Base-by-base conservation (phyloP, 2,113 vertebrate genomes). In the Heloderma charlesbogerti region DNA sequence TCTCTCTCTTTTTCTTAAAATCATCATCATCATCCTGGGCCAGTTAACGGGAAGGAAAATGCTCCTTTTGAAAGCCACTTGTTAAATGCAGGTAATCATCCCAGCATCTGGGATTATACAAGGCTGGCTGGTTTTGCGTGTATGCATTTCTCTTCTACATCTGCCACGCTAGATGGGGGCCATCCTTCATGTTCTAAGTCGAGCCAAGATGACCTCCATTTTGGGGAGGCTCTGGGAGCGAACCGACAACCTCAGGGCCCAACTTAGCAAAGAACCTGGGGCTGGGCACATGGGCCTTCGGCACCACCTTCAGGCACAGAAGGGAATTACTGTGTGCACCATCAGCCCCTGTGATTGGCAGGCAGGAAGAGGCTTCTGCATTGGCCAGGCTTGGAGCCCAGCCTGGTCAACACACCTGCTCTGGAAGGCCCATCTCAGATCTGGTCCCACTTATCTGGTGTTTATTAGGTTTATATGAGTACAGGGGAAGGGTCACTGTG, bases 11-110 rank as follows among this genome's bases (percentile, higher is more conserved):
- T 25, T 34, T 18, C 16, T 31, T 7, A 84, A 57, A 37, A 84
- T n/a, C n/a, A 78, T 43, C 54, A 86, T 48, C 43, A 51, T 71
- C 6, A 34, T 34, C 43, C 31, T 71, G 16, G 25, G 43, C 45
- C n/a, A 18, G 37, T 60, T 78, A 63, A 45, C 51, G 22, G 74
- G 40, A 78, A 88, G 37, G 54, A 66, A 88, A 88, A 31, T 66
- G 57, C 37, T 66, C 18, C 40, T 88, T 88, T 48, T 67, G 9
- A 79, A 88, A 67, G 29, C 13, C 40, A 34, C 40, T 66, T 13
- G 54, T 57, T 77, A 78, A 88, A 88, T 63, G 72, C 45, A 34
- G 37, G 37, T 45, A 63, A 88, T 88, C 54, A 63, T 88, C 74
- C 86, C 72, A 78, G 54, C 54, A 34, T 63, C 72, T 63, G 37